Evolutionary conservation across 1,140 invertebrate species (phyloP).

Genomic region (Calycopis cecrops): DNA sequence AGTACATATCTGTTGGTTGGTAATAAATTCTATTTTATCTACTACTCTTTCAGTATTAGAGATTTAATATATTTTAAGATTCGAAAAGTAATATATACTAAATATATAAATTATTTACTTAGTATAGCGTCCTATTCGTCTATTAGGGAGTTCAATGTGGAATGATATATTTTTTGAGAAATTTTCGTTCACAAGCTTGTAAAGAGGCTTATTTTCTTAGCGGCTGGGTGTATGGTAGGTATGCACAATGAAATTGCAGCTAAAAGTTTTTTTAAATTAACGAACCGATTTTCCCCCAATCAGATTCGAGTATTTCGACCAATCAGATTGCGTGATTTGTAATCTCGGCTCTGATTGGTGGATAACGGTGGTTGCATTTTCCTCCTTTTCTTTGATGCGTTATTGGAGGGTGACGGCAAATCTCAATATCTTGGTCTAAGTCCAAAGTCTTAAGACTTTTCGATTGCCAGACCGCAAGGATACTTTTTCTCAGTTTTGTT

Average conservation of each 20-base stretch:
- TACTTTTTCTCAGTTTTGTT: not conserved
- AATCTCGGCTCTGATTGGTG: too few relatives aligned
- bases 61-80: slow-evolving; percentile 32
- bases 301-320: too few relatives aligned
- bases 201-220: too few relatives aligned
- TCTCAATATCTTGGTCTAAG: not conserved
- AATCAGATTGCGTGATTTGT: too few relatives aligned
- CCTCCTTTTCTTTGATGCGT: too few relatives aligned
- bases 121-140: slow-evolving; percentile 40
- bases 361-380: too few relatives aligned
- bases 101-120: slow-evolving; percentile 37
- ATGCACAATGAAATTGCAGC: too few relatives aligned
- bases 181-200: not conserved
- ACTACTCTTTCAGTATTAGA: slow-evolving; percentile 18
- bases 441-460: slow-evolving; percentile 10
- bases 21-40: slow-evolving; percentile 7
- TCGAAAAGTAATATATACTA: slow-evolving; percentile 52
- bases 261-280: too few relatives aligned
- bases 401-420: too few relatives aligned
- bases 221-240: too few relatives aligned
- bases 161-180: slow-evolving; percentile 21
- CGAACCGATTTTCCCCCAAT: too few relatives aligned
- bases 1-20: slow-evolving; percentile 21
- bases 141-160: slow-evolving; percentile 39
- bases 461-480: not conserved